A percentile compares a stretch with the other conserved stretches of the same genome.
These are phyloP conservation scores for Busseola fusca DNA, from an alignment of 2,888 invertebrate genomes.

Conservation along the genomic window DNA sequence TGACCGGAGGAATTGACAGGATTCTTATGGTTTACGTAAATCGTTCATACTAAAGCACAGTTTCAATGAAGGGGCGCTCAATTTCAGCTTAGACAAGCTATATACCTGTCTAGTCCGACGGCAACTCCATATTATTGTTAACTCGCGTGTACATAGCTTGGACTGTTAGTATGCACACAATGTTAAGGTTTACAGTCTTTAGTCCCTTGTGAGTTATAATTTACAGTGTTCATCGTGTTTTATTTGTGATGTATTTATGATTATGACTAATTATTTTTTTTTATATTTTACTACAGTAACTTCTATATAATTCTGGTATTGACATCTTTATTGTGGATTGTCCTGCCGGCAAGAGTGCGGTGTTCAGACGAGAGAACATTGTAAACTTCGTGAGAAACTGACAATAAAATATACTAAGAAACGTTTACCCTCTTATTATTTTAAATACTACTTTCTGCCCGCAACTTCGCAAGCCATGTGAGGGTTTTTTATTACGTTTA, in stretches of 20 bases:
- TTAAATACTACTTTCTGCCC: not conserved
- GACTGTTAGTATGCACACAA: conserved; percentile 64
- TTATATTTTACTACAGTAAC: conserved; percentile 53
- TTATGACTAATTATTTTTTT: conserved; percentile 56
- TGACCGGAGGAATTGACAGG: not conserved
- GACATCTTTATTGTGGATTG: conserved; percentile 54
- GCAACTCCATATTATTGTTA: conserved; percentile 71
- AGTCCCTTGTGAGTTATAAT: conserved; percentile 57
- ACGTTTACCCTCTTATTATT: conserved; percentile 52
- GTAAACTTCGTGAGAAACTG: conserved; percentile 62
- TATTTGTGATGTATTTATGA: conserved; percentile 62
- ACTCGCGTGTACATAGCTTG: conserved; percentile 58
- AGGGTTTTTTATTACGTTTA: too few relatives aligned
- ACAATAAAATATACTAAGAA: conserved; percentile 71
- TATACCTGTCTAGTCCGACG: conserved; percentile 73
- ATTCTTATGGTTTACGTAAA: not conserved
- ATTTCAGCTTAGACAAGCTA: conserved; percentile 15
- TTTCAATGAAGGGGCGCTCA: conserved; percentile 3
- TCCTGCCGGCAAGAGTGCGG: conserved; percentile 24
- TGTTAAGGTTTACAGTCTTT: conserved; percentile 48
- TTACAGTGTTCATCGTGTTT: conserved; percentile 55
- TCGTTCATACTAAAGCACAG: not conserved
- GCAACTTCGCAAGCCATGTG: not conserved
- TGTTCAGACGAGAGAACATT: conserved; percentile 48
- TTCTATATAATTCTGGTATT: conserved; percentile 57